These are phyloP conservation scores for Ophraella communa DNA, from an alignment of 2,888 invertebrate species.

Conservation along the genomic window DNA sequence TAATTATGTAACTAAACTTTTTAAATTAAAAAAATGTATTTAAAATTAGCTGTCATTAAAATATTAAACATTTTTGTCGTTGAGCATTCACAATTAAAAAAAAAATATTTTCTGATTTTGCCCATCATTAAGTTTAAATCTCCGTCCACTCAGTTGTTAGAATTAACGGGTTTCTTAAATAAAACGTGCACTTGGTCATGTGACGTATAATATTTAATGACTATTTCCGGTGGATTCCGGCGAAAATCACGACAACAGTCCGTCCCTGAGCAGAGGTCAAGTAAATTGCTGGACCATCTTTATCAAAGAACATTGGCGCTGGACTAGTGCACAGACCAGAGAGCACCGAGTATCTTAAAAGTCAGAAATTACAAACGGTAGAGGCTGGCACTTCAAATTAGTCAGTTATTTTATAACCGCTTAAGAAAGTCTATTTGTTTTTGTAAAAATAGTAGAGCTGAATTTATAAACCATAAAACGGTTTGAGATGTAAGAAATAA, in stretches of 20 bases:
- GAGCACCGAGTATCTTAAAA: conserved; percentile 12
- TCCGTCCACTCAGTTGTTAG: not conserved
- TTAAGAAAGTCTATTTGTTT: too few relatives aligned
- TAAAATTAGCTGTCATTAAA: too few relatives aligned
- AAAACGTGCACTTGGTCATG: not conserved
- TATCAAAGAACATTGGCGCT: conserved; percentile 41
- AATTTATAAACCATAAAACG: too few relatives aligned
- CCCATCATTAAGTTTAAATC: not conserved
- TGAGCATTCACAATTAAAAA: not conserved
- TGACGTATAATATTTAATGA: not conserved
- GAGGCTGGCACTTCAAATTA: not conserved
- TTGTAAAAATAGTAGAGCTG: too few relatives aligned
- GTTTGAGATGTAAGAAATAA: too few relatives aligned
- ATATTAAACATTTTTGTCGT: too few relatives aligned
- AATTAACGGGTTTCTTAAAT: not conserved
- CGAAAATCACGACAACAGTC: conserved; percentile 23
- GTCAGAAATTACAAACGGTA: not conserved
- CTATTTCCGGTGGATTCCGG: not conserved
- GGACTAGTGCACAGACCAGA: conserved; percentile 34
- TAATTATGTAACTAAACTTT: too few relatives aligned
- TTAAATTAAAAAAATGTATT: too few relatives aligned
- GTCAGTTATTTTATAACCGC: not conserved
- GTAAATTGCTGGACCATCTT: conserved; percentile 50
- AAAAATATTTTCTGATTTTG: not conserved
- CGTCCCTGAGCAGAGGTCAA: conserved; percentile 44